phyloP scores from a whole-genome alignment of 2,797 vertebrate genomes.

The Lepilemur septentrionalis region DNA sequence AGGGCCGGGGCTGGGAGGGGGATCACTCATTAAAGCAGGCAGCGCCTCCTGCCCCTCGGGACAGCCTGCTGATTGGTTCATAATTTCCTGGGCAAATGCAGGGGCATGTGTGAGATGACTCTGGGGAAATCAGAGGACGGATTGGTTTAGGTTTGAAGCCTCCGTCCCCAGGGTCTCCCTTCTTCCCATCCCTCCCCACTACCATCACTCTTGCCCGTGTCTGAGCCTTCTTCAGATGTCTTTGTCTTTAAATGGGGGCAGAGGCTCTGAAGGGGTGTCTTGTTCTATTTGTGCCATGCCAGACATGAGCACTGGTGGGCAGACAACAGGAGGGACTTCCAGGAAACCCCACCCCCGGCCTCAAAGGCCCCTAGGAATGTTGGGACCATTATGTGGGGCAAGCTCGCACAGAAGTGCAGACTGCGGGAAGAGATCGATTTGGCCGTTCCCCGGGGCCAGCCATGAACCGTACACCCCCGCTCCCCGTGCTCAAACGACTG shows the following conservation, averaged over 20 bases:
- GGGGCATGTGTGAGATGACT: conserved; percentile 58
- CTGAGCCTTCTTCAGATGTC: conserved; percentile 42
- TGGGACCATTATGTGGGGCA: not conserved
- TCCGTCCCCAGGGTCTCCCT: conserved; percentile 38
- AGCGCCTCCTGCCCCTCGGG: conserved; percentile 1
- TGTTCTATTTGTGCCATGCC: not conserved
- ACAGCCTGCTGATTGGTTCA: conserved; percentile 70
- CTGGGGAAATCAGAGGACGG: conserved; percentile 75
- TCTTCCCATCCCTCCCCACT: not conserved
- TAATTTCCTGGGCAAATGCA: conserved; percentile 81
- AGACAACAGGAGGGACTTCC: not conserved
- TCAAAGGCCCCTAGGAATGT: not conserved
- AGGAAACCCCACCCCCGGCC: not conserved
- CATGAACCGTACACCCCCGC: accelerated
- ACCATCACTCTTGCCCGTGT: not conserved
- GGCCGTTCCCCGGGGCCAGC: not conserved
- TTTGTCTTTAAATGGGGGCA: conserved; percentile 54
- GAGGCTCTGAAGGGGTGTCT: not conserved
- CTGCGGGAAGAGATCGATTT: not conserved
- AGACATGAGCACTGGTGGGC: not conserved
- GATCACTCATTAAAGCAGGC: conserved; percentile 66
- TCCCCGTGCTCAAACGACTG: not conserved
- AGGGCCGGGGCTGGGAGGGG: not conserved
- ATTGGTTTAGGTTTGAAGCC: conserved; percentile 69
- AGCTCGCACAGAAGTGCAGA: not conserved